Evolutionary conservation across 2,113 vertebrate species (phyloP).

Genomic region (Phyllostomus hastatus): DNA sequence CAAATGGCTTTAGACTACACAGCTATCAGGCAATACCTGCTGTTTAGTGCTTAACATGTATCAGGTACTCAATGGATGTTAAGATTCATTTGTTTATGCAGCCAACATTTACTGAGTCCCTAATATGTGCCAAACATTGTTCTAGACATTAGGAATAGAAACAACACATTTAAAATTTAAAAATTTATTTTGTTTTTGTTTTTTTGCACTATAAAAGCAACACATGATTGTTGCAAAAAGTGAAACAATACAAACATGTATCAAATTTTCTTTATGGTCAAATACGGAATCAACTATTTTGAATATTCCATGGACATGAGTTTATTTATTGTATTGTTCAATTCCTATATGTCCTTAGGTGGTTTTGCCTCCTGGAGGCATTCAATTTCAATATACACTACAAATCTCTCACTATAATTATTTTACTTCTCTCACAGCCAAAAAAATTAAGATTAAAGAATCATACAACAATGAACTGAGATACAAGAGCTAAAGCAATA

Average conservation of each 20-base stretch:
- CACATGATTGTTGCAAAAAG: background rate
- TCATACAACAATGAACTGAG: background rate
- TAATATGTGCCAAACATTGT: background rate
- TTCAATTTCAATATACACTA: background rate
- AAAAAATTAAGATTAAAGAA: conserved; percentile 23
- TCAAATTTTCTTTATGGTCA: background rate
- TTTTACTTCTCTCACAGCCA: conserved; percentile 13
- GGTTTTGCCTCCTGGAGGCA: background rate
- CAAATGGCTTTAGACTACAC: background rate
- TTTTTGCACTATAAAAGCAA: background rate
- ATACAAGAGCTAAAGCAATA: background rate
- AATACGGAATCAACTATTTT: background rate
- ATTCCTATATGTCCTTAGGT: background rate
- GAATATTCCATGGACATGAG: background rate
- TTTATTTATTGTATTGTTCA: background rate
- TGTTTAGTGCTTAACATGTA: background rate
- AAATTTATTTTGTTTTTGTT: background rate
- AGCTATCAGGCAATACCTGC: background rate
- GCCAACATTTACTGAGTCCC: background rate
- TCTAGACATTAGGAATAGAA: background rate
- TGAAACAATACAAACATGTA: background rate
- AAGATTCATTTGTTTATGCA: background rate
- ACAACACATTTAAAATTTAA: background rate
- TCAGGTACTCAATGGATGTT: background rate
- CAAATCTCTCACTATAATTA: conserved; percentile 32